These are phyloP conservation scores for Amazonetta brasiliensis DNA, from an alignment of 2,797 vertebrate genomes.

Conservation along the genomic window DNA sequence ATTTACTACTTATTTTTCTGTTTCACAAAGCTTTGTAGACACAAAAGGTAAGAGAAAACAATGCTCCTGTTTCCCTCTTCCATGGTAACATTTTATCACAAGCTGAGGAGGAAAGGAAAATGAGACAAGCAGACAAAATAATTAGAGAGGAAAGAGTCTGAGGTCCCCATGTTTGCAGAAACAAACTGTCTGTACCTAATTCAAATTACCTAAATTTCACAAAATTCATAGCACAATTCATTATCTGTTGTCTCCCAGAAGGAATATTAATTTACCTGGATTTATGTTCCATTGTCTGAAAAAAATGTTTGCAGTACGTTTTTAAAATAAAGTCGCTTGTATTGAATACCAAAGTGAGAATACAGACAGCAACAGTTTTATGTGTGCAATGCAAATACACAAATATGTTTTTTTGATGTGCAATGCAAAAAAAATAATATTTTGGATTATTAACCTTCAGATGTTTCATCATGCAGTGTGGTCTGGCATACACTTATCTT, in stretches of 20 bases:
- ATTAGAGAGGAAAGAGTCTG: background rate
- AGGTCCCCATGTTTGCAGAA: background rate
- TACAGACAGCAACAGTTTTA: background rate
- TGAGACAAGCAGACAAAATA: conserved; percentile 9
- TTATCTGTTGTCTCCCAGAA: background rate
- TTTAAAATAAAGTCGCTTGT: background rate
- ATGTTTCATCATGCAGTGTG: background rate
- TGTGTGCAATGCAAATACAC: background rate
- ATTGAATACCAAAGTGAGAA: conserved; percentile 20
- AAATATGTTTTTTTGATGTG: too few species aligned
- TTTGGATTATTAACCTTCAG: conserved; percentile 1
- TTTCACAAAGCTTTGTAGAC: background rate
- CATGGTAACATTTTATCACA: background rate
- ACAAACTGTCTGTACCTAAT: conserved; percentile 5
- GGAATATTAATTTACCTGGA: conserved; percentile 24
- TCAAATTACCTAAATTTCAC: conserved; percentile 7
- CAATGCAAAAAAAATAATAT: background rate
- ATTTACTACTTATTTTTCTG: background rate
- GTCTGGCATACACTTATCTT: background rate
- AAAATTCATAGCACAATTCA: background rate
- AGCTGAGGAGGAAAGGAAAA: background rate
- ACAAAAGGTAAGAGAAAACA: background rate
- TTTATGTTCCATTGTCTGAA: conserved; percentile 24
- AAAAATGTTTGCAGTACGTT: background rate
- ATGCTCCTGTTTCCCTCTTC: background rate